phyloP scores from a whole-genome alignment of 2,888 invertebrate genomes.

The Plebejus argus region DNA sequence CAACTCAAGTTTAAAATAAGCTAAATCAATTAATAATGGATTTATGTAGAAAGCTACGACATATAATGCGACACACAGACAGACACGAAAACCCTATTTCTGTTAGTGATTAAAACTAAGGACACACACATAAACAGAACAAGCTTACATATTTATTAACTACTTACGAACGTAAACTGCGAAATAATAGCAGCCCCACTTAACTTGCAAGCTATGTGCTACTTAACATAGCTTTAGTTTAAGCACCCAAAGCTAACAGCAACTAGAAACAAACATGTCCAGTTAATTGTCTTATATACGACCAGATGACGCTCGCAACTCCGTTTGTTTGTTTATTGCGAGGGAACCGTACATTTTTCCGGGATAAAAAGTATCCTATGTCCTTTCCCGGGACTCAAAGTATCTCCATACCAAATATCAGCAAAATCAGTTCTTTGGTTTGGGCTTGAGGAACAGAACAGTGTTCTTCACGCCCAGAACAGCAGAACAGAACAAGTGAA shows the following conservation, averaged over 20 bases:
- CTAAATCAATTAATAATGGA: too few relatives aligned
- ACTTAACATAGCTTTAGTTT: slow-evolving; percentile 34
- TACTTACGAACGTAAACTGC: slow-evolving; percentile 1
- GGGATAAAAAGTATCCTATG: too few relatives aligned
- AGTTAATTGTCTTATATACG: slow-evolving; percentile 32
- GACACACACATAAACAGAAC: neutral
- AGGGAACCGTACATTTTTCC: too few relatives aligned
- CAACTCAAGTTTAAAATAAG: too few relatives aligned
- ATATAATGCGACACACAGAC: neutral
- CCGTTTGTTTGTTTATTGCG: neutral
- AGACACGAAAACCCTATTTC: neutral
- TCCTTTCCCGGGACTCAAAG: neutral
- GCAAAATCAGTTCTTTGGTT: too few relatives aligned
- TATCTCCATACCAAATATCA: too few relatives aligned
- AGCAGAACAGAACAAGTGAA: too few relatives aligned
- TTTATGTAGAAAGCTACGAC: too few relatives aligned
- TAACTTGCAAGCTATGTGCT: slow-evolving; percentile 16
- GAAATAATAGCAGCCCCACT: slow-evolving; percentile 12
- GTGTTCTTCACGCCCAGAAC: too few relatives aligned
- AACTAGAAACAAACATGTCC: slow-evolving; percentile 34
- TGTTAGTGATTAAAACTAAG: neutral
- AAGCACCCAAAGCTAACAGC: slow-evolving; percentile 30
- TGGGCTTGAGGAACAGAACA: too few relatives aligned
- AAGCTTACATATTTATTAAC: slow-evolving; percentile 9
- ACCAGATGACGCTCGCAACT: neutral